Conservation (phyloP, 2,888 invertebrate species). For the Clostera curtula region DNA sequence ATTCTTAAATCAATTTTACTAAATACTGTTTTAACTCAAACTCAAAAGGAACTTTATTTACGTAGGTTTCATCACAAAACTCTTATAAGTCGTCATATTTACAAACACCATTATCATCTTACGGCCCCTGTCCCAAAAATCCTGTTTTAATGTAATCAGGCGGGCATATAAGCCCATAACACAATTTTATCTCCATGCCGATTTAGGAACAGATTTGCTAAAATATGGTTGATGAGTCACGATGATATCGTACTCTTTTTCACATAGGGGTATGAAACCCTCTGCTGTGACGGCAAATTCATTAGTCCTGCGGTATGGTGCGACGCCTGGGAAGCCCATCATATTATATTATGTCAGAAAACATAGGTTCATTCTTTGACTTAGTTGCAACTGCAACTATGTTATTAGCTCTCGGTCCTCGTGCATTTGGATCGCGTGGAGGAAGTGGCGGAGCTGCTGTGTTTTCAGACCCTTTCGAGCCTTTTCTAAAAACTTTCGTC, state of each 20-base stretch:
- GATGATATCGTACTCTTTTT: constrained; percentile 4
- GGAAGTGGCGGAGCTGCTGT: constrained; percentile 3
- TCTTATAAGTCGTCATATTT: too few species aligned
- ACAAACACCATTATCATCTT: too few species aligned
- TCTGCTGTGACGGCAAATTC: constrained; percentile 4
- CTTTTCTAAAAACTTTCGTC: neutral
- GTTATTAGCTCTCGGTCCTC: neutral
- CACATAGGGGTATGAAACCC: constrained; percentile 1
- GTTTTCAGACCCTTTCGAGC: constrained; percentile 2
- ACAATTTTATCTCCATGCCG: constrained; percentile 1
- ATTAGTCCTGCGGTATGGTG: constrained; percentile 1
- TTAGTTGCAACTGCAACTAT: neutral
- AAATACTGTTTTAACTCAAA: too few species aligned
- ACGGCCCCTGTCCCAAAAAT: too few species aligned
- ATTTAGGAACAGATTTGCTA: neutral
- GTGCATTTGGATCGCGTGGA: neutral
- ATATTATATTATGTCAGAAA: constrained; percentile 3
- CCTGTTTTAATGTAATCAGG: neutral
- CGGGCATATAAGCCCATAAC: neutral
- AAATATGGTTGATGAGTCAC: constrained; percentile 1
- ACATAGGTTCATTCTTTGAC: constrained; percentile 3
- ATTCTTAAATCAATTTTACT: too few species aligned
- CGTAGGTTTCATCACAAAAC: too few species aligned
- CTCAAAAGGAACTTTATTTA: too few species aligned
- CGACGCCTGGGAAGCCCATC: constrained; percentile 5